These are phyloP conservation scores for Menidia menidia DNA, from an alignment of 2,797 vertebrate genomes.

Conservation along the genomic window DNA sequence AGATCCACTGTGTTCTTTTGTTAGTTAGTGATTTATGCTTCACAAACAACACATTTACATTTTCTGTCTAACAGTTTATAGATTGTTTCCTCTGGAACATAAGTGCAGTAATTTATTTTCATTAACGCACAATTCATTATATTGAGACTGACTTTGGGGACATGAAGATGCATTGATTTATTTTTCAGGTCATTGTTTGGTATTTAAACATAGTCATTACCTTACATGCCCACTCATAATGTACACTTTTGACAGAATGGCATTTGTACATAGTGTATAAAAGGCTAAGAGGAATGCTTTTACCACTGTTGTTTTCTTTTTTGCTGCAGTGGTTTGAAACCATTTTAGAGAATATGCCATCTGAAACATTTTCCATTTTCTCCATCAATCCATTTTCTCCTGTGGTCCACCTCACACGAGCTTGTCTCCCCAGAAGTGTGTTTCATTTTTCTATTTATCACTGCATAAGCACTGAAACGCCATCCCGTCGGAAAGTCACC, in stretches of 20 bases:
- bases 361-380: slow-evolving; percentile 7
- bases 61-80: slow-evolving; percentile 52
- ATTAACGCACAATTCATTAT: slow-evolving; percentile 61
- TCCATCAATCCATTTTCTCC: slow-evolving; percentile 8
- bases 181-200: slow-evolving; percentile 56
- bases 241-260: slow-evolving; percentile 46
- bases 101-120: slow-evolving; percentile 61
- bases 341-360: slow-evolving; percentile 12
- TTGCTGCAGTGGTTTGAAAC: slow-evolving; percentile 19
- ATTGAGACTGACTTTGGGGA: slow-evolving; percentile 47
- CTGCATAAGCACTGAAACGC: slow-evolving; percentile 41
- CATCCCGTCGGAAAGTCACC: slow-evolving; percentile 15
- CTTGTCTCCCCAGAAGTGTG: slow-evolving; percentile 13
- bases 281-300: slow-evolving; percentile 26
- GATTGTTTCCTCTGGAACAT: slow-evolving; percentile 60
- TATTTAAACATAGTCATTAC: slow-evolving; percentile 72
- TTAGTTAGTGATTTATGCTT: slow-evolving; percentile 61
- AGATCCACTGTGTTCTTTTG: slow-evolving; percentile 66
- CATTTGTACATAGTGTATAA: slow-evolving; percentile 45
- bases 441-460: slow-evolving; percentile 35
- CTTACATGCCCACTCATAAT: slow-evolving; percentile 55
- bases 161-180: slow-evolving; percentile 56
- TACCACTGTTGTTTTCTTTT: slow-evolving; percentile 5
- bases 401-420: slow-evolving; percentile 5
- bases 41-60: slow-evolving; percentile 66